These are phyloP conservation scores for Brachionus rubens DNA, from an alignment of 1,140 invertebrate genomes.

Conservation along the genomic window DNA sequence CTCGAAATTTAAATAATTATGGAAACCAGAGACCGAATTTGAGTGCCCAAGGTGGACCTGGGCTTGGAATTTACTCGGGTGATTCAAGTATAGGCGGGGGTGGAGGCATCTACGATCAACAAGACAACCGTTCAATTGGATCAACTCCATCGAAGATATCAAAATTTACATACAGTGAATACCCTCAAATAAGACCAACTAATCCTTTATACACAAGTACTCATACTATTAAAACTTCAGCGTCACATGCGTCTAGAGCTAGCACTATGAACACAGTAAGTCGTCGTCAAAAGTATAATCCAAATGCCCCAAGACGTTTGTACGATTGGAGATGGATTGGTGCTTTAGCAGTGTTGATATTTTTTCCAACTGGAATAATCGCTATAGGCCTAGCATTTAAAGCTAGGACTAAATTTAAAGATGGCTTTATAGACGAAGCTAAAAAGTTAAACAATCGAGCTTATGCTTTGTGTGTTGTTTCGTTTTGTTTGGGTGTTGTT, in stretches of 20 bases:
- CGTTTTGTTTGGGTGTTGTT: conserved; percentile 21
- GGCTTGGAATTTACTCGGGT: conserved; percentile 7
- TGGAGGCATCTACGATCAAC: not conserved
- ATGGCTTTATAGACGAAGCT: conserved; percentile 40
- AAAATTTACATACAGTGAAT: conserved; percentile 46
- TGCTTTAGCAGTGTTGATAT: conserved; percentile 5
- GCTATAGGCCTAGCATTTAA: conserved; percentile 44
- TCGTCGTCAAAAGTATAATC: conserved; percentile 44
- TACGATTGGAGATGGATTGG: conserved; percentile 46
- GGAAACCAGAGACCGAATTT: not conserved
- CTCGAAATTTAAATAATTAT: not conserved
- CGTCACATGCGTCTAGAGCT: not conserved
- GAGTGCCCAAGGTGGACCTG: not conserved
- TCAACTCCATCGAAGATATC: conserved; percentile 40
- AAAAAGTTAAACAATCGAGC: conserved; percentile 35
- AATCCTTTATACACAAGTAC: conserved; percentile 47
- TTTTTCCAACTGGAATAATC: conserved; percentile 43
- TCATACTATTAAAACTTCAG: conserved; percentile 37
- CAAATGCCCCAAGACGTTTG: conserved; percentile 3
- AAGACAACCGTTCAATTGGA: conserved; percentile 27
- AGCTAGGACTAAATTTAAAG: conserved; percentile 28
- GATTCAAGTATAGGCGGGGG: conserved; percentile 10
- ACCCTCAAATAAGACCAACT: conserved; percentile 46
- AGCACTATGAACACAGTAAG: conserved; percentile 18
- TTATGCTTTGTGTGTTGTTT: conserved; percentile 38